Conservation (phyloP, 2,113 vertebrate genomes). For the Mormoops blainvillei region DNA sequence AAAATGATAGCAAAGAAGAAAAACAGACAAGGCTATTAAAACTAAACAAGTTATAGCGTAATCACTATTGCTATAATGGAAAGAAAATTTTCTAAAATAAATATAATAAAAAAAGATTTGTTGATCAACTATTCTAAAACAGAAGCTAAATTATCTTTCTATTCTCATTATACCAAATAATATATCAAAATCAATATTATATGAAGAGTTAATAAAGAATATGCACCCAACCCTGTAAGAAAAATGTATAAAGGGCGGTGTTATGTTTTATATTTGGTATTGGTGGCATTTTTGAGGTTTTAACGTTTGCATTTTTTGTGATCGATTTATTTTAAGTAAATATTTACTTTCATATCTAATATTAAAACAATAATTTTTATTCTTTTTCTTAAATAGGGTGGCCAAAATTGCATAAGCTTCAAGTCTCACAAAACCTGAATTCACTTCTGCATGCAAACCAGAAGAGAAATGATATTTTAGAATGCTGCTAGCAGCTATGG, state of each 20-base stretch:
- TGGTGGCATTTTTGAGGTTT: not conserved
- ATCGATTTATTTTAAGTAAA: constrained; percentile 1
- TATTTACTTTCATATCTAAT: not conserved
- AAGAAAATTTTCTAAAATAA: not conserved
- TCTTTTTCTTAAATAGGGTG: not conserved
- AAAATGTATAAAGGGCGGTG: not conserved
- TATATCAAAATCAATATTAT: not conserved
- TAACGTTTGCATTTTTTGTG: not conserved
- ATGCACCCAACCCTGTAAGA: not conserved
- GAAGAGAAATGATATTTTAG: not conserved
- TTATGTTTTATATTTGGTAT: not conserved
- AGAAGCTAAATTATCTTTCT: constrained; percentile 10
- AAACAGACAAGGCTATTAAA: not conserved
- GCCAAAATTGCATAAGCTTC: not conserved
- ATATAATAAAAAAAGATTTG: not conserved
- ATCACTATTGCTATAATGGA: not conserved
- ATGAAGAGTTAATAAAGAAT: not conserved
- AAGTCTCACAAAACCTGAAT: not conserved
- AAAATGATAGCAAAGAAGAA: not conserved
- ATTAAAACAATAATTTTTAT: not conserved
- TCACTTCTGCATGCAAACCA: not conserved
- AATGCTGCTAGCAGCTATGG: not conserved
- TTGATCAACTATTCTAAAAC: not conserved
- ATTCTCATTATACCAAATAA: not conserved
- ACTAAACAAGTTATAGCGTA: not conserved